phyloP scores from a whole-genome alignment of 2,113 vertebrate genomes.

The Hippopotamus amphibius region DNA sequence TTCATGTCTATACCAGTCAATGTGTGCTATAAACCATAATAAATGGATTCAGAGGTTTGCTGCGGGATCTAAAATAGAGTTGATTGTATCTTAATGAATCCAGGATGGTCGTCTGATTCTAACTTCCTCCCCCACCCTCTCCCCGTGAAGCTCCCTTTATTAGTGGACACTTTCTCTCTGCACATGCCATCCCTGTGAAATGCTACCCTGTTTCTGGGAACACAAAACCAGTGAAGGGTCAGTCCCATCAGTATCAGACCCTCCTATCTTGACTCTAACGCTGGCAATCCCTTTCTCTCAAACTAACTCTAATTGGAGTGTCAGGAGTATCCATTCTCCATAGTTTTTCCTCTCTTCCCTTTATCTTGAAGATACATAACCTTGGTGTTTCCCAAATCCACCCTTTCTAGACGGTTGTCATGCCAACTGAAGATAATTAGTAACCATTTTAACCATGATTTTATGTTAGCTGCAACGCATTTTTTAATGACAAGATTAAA shows the following conservation, averaged over 20 bases:
- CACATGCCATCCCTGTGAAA: neutral
- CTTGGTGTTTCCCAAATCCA: neutral
- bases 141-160: neutral
- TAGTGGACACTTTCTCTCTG: neutral
- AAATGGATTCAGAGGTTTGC: neutral
- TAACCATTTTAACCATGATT: neutral
- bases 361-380: neutral
- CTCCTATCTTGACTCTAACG: neutral
- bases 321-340: neutral
- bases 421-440: neutral
- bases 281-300: neutral
- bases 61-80: neutral
- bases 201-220: neutral
- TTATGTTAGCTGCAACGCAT: neutral
- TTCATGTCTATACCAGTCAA: neutral
- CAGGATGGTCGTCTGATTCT: neutral
- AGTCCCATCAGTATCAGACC: neutral
- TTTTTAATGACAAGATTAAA: neutral
- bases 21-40: neutral
- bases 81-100: neutral
- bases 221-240: neutral
- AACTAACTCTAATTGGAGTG: neutral
- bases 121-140: neutral
- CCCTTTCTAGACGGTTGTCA: neutral
- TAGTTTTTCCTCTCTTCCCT: neutral